Evolutionary conservation across 2,113 vertebrate genomes (phyloP), one percentile per base, ranked within the genome.

Genomic region (Clupea harengus): DNA sequence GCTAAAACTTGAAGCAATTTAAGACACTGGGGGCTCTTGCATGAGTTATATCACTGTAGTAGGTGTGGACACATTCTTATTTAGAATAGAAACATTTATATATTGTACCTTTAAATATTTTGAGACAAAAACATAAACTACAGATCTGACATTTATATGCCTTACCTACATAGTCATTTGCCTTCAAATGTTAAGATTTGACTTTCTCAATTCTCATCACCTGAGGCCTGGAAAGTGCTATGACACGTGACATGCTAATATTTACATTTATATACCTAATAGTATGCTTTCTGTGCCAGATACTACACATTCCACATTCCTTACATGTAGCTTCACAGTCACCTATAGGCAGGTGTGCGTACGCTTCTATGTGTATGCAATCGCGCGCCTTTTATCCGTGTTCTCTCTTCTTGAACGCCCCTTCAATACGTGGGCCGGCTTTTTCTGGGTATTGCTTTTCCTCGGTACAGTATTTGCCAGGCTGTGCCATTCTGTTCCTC

Each of bases 371-470:
- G 15, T 52, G 10, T 18, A 18, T 57, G 52, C 20, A 17, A 57
- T 22, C 39, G 2, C 39, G 9, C 13, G 47, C 47, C 7, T 47
- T 57, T 18, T 60, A 60, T 4, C 52, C 6, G 54, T 22, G 54
- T 60, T 60, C 54, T 22, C 18, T n/a, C 54, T 20, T 60, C 54
- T 60, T 60, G 54, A 60, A 60, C 54, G 54, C 54, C 54, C 54
- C 54, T 60, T 60, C 54, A 60, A 18, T 60, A 60, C 54, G 54
- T 60, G 22, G 22, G 54, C 54, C 20, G 18, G 6, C 18, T 22
- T 4, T 4, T 94, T 94, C 84, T 90, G 83, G 81, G 91, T 90
- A 91, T 91, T 91, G 64, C 85, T 89, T 89, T 94, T 94, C 91
- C 88, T 91, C 54, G 45, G 85, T 91, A 91, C 91, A 92, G 88